These are phyloP conservation scores for Papilio dardanus DNA, from an alignment of 1,140 invertebrate species.

Conservation along the genomic window DNA sequence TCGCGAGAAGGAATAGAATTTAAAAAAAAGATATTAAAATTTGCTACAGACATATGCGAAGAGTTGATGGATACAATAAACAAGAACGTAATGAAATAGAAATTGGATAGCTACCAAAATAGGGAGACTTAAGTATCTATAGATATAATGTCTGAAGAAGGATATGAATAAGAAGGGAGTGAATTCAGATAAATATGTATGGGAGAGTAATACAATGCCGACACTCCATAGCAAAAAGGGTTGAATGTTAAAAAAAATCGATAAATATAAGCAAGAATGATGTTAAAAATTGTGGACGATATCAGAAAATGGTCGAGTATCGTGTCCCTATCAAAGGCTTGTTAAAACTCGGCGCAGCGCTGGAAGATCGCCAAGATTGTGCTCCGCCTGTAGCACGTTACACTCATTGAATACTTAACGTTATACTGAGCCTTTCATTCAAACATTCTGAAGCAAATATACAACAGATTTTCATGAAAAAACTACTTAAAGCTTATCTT, in stretches of 20 bases:
- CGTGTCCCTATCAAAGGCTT: slow-evolving; percentile 19
- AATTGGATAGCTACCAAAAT: no score
- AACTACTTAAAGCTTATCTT: background rate
- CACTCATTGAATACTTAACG: slow-evolving; percentile 12
- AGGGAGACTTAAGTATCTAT: no score
- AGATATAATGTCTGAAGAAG: no score
- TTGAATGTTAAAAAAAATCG: background rate
- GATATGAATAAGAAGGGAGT: no score
- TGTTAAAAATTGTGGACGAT: background rate
- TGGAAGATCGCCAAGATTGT: slow-evolving; percentile 14
- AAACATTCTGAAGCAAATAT: background rate
- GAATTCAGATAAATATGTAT: no score
- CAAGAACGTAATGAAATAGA: no score
- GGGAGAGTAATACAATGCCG: background rate
- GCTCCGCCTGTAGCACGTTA: background rate
- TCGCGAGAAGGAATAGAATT: no score
- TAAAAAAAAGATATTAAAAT: no score
- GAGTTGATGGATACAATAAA: no score
- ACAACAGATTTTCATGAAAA: background rate
- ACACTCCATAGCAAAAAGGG: background rate
- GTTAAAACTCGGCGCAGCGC: background rate
- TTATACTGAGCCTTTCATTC: background rate
- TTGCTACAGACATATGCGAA: no score
- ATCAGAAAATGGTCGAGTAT: background rate
- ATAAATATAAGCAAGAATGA: background rate